Base-by-base conservation (phyloP, 2,113 vertebrate genomes). In the Rostratula benghalensis region DNA sequence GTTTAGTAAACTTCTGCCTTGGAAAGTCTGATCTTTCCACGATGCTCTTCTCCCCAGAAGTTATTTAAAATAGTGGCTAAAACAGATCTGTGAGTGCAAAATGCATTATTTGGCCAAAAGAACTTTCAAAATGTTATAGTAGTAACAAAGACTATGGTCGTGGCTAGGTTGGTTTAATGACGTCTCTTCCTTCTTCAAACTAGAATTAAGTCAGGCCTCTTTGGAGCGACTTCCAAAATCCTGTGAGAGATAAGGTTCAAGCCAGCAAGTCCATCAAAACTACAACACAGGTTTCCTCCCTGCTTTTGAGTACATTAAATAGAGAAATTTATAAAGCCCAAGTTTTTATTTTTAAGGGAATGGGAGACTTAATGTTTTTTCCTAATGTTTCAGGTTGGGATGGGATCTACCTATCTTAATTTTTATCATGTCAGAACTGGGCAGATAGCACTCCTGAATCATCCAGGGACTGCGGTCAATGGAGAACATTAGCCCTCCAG, bases 41-140 rank as follows among this genome's bases (percentile, higher is more conserved):
- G 15, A 31, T 1, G 7, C 9, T 68, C 6, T 65, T 54, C 24
- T 20, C 5, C 13, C 1, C 7, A 67, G 60, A 35, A 5, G 1
- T 30, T 43, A 33, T 60, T 86, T 67, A 43, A 77, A 77, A n/a
- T 39, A 24, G 13, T 8, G 74, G 23, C 13, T 45, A 59, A 86
- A 79, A 15, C 21, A 86, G 20, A 64, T 10, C 12, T 37, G 10
- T 73, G 7, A 3, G 9, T 74, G 12, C 5, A 41, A 80, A 59
- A 46, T 54, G 31, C 13, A 37, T 65, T 81, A 41, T 45, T 67
- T 71, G 25, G 9, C 9, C 2, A 68, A 93, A 92, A 30, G 2
- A 53, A 41, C 24, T 70, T 84, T 56, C 78, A 21, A n/a, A 63
- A 51, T 9, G 8, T 77, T 77, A 45, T 16, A n/a, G 7, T 17